A percentile compares a stretch with the other conserved stretches of the same genome.
phyloP scores from a whole-genome alignment of 2,113 vertebrate species.

The Neolamprologus caudopunctatus region DNA sequence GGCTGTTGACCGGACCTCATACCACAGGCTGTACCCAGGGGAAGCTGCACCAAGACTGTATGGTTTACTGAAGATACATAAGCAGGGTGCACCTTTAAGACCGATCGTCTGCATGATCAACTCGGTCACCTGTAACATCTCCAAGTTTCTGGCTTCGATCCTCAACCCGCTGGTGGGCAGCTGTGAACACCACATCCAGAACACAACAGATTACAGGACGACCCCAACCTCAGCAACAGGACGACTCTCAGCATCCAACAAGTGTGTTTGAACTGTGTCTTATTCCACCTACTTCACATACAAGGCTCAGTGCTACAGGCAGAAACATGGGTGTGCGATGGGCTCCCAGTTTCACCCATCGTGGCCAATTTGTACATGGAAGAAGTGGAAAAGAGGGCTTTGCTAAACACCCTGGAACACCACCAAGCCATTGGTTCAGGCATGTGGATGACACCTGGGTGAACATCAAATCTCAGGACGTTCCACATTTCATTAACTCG shows the following conservation, averaged over 20 bases:
- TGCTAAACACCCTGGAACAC: neutral
- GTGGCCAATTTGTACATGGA: neutral
- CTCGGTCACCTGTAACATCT: too few species aligned
- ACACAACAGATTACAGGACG: neutral
- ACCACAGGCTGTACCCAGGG: neutral
- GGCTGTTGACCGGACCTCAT: fast-evolving
- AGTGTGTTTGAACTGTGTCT: neutral
- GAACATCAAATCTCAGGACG: neutral
- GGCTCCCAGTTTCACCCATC: neutral
- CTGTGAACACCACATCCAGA: neutral
- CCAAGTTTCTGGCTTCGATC: neutral
- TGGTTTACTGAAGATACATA: too few species aligned
- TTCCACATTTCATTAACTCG: neutral
- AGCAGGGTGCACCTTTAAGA: too few species aligned
- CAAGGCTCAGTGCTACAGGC: fast-evolving
- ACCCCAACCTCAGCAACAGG: fast-evolving
- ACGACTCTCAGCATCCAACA: fast-evolving
- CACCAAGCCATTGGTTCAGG: fast-evolving
- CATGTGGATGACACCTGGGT: neutral
- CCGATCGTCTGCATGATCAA: too few species aligned
- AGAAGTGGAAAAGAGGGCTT: neutral
- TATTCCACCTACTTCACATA: neutral
- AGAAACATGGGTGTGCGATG: fast-evolving
- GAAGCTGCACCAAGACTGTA: too few species aligned
- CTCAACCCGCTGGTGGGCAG: neutral